These are phyloP conservation scores for Rhagonycha fulva DNA, from an alignment of 2,888 invertebrate genomes.

Conservation along the genomic window DNA sequence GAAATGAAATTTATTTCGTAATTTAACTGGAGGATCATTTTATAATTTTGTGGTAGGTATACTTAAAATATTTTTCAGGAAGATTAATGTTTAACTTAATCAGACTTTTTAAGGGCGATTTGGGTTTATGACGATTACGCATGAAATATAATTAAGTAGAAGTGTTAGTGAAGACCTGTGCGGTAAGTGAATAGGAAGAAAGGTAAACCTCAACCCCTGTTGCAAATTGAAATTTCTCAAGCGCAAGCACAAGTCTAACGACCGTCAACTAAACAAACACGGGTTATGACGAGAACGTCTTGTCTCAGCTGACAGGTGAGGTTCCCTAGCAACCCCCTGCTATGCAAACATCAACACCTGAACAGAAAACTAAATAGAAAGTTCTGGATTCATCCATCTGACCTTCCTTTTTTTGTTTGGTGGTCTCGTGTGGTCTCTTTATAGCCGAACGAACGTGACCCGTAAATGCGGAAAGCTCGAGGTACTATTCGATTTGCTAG, in stretches of 20 bases:
- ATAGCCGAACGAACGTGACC: constrained; percentile 19
- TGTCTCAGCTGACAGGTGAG: constrained; percentile 35
- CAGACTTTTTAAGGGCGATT: neutral
- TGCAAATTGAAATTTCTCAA: constrained; percentile 30
- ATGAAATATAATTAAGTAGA: constrained; percentile 26
- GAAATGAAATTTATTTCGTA: neutral
- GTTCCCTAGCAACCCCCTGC: constrained; percentile 45
- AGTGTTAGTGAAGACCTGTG: constrained; percentile 21
- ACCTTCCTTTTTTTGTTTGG: constrained; percentile 10
- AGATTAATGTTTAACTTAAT: neutral
- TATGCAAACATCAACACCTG: constrained; percentile 46
- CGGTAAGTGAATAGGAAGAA: constrained; percentile 25
- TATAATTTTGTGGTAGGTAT: no score
- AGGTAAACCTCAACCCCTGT: constrained; percentile 26
- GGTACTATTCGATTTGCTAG: constrained; percentile 34
- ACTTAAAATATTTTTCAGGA: neutral
- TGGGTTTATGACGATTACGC: constrained; percentile 2
- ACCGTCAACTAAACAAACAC: constrained; percentile 34
- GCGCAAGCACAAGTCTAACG: constrained; percentile 31
- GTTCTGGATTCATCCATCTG: constrained; percentile 15
- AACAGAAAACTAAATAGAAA: constrained; percentile 20
- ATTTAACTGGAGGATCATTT: neutral
- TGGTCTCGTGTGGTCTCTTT: constrained; percentile 19
- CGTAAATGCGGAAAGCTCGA: constrained; percentile 24
- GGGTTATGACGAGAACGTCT: constrained; percentile 32